Conservation (phyloP, 2,113 vertebrate genomes). For the Cervus canadensis region DNA sequence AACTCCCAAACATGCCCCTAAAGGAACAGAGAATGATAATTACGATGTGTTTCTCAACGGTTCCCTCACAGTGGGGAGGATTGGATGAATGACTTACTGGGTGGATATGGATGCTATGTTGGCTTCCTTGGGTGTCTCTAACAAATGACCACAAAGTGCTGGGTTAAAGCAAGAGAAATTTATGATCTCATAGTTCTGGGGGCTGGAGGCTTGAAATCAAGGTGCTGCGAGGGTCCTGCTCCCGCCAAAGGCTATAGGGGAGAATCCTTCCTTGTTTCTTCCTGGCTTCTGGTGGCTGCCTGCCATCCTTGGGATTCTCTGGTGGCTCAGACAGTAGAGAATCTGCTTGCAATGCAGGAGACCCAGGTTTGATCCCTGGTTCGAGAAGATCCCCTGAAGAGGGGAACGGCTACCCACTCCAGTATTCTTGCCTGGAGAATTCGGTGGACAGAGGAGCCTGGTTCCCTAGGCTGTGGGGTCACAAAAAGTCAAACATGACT, state of each 20-base stretch:
- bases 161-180: not conserved
- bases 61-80: accelerated
- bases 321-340: not conserved
- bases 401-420: not conserved
- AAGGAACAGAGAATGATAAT: not conserved
- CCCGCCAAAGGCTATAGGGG: not conserved
- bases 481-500: not conserved
- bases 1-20: not conserved
- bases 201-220: not conserved
- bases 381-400: not conserved
- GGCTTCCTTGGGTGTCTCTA: not conserved
- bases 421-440: not conserved
- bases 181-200: not conserved
- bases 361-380: not conserved
- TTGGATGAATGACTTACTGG: accelerated
- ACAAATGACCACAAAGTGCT: not conserved
- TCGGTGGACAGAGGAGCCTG: not conserved
- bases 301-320: not conserved
- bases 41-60: not conserved
- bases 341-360: not conserved
- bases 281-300: not conserved
- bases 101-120: not conserved
- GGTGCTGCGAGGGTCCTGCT: not conserved
- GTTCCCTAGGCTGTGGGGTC: not conserved
- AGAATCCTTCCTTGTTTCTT: not conserved